Base-by-base conservation (phyloP, 2,797 vertebrate species). In the Garrulus glandarius region DNA sequence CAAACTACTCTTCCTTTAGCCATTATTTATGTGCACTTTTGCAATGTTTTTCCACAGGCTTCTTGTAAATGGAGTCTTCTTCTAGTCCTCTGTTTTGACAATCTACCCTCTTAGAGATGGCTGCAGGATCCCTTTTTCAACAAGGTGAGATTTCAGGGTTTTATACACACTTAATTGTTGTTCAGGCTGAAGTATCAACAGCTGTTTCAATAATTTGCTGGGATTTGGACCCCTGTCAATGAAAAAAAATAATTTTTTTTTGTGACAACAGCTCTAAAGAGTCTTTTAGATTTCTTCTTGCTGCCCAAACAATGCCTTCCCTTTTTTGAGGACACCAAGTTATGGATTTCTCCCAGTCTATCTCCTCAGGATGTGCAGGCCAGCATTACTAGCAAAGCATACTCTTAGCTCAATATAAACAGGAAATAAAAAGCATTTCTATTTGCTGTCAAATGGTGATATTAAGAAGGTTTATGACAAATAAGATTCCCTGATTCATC, bases 161-260 rank as follows among this genome's bases (percentile, higher is more conserved):
- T 98, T 98, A 93, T 99, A 99, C 84, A 99, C 99, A 49, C 97
- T 98, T 63, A 99, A 97, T 93, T 99, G 99, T 91, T 99, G 99
- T 32, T 99, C 99, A 1, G 99, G 99, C 64, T 99, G 99, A 65
- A 99, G 98, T 84, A 99, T 98, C 96, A 99, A 83, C 88, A 99
- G 96, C 96, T 99, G 99, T 97, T 99, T 99, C 50, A 99, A 97
- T 71, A 99, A 98, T 92, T 99, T 99, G 97, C 99, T 99, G 81
- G 99, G 99, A 98, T 99, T 99, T 8, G 99, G 99, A 8, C 99
- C 99, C 93, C 99, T 99, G 95, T 8, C 23, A 92, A 94, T 20
- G 39, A 93, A 82, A 95, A 92, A 87, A 92, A 74, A 0, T 3
- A 5, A 1, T 1, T 29, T 41, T 36, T n/a, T n/a, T 60, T 61